A percentile compares a stretch with the other conserved stretches of the same genome.
These are phyloP conservation scores for Entomobrya multifasciata DNA, from an alignment of 2,888 invertebrate genomes.

Conservation along the genomic window DNA sequence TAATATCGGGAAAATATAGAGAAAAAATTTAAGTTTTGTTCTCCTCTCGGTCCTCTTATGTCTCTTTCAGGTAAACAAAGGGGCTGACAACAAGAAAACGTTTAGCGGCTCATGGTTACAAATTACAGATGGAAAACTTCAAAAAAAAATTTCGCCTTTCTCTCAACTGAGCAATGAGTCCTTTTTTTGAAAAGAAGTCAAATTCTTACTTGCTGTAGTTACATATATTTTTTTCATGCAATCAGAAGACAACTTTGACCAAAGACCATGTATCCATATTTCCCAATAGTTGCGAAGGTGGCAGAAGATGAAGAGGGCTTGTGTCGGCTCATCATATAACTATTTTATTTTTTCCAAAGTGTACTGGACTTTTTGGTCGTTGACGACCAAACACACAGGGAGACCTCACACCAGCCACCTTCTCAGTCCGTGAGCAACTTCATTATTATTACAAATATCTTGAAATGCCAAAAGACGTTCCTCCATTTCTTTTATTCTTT, in stretches of 20 bases:
- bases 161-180: conserved; percentile 75
- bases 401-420: conserved; percentile 77
- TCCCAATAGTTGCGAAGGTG: conserved; percentile 77
- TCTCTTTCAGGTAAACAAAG: conserved; percentile 75
- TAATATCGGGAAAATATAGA: background rate
- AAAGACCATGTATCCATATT: conserved; percentile 73
- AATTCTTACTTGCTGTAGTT: conserved; percentile 55
- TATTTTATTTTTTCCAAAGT: conserved; percentile 32
- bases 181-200: conserved; percentile 75
- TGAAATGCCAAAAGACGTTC: conserved; percentile 61
- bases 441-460: conserved; percentile 73
- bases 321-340: conserved; percentile 68
- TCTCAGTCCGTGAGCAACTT: conserved; percentile 71
- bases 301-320: conserved; percentile 69
- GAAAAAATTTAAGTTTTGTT: conserved; percentile 67
- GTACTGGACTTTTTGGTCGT: conserved; percentile 76
- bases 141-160: conserved; percentile 71
- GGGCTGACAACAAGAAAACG: conserved; percentile 72
- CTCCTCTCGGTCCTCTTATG: conserved; percentile 52
- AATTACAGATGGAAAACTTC: conserved; percentile 79
- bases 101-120: conserved; percentile 78
- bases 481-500: conserved; percentile 55
- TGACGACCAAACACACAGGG: conserved; percentile 72
- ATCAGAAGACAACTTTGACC: conserved; percentile 78
- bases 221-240: conserved; percentile 75